Base-by-base conservation (phyloP, 1,140 invertebrate genomes). In the Platorchestia sp. region DNA sequence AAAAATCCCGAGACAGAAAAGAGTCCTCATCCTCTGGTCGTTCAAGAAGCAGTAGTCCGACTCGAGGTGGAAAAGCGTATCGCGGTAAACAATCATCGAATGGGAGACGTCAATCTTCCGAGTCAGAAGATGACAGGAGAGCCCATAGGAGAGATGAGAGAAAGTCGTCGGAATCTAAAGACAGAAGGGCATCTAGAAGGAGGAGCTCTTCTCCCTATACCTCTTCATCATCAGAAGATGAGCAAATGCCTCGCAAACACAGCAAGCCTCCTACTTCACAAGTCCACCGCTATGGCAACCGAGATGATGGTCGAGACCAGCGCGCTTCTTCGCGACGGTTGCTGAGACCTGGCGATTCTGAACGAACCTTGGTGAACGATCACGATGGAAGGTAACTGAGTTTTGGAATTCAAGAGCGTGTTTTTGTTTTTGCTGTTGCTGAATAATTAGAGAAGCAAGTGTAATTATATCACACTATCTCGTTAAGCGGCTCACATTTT, bases 151-250 rank as follows among this genome's bases (percentile, higher is more conserved):
- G 59, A 75, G 59, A 36, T 75, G 14, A 22, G 14, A 75, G 36
- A 10, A 75, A 51, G 47, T 51, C 59, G 59, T 75, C 59, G 59
- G 36, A 75, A 36, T 75, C 27, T 75, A 75, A 75, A 75, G 59
- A 36, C 59, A 75, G 27, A 75, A 75, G 59, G 27, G 45, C 40
- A 89, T 89, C 43, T 41, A 89, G 44, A 89, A 89, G 87, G 45
- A 86, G 36, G 45, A 16, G 47, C 42, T 51, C 43, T 95, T 95
- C 45, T 51, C 27, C 43, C 0, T 95, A 44, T 7, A 53, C 95
- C 45, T 95, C 95, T 7, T 95, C 87, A 14, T 42, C 95, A n/a
- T 95, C 95, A 41, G 45, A 51, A 43, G 95, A 95, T 10, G 59
- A 75, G 27, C 1, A 36, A 75, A 27, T 75, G 14, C 59, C 27